Evolutionary conservation across 2,888 invertebrate genomes (phyloP), one percentile per base, ranked within the genome.

Genomic region (Antheraea yamamai): DNA sequence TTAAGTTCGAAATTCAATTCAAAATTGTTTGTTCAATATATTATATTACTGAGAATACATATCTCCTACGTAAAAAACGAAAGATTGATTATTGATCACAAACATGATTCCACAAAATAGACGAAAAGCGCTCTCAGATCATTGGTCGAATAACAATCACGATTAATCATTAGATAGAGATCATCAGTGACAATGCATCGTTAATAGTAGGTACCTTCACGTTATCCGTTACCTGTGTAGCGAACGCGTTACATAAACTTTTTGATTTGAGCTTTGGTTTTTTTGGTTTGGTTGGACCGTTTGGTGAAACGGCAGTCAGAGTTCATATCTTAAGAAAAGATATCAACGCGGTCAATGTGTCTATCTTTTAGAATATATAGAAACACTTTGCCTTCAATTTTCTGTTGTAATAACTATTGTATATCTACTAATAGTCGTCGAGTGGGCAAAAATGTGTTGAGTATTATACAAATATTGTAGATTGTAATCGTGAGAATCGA

Each of bases 281-380:
- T 35, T 39, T 39, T 39, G 6, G 35, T 39, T 39, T 39, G 35
- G 4, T 39, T 39, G 35, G 35, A 39, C 4, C 6, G 35, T 39
- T 39, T 39, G 35, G 35, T 39, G 35, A 39, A 39, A 39, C 2
- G 7, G 35, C 4, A 39, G 35, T 39, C 35, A 39, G 4, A 39
- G 4, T 7, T 39, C 35, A 39, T 39, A 0, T 79, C 79, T 20
- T 68, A 79, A 81, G 77, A 80, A 80, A 84, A 84, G 84, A 84
- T 82, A 81, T 83, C 85, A 86, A 86, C 87, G 86, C 81, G 81
- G 71, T 76, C 74, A 58, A 75, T 70, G 39, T 66, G 20, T 16
- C 12, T 30, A 18, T 6, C 39, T 39, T 70, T 1, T 70, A n/a
- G n/a, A 70, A 70, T 70, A 68, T 35, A 16, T 61, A 61, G 8